Percentiles rank a stretch among this genome's conserved stretches.
These are phyloP conservation scores for Sialis lutaria DNA, from an alignment of 2,888 invertebrate species.

Conservation along the genomic window DNA sequence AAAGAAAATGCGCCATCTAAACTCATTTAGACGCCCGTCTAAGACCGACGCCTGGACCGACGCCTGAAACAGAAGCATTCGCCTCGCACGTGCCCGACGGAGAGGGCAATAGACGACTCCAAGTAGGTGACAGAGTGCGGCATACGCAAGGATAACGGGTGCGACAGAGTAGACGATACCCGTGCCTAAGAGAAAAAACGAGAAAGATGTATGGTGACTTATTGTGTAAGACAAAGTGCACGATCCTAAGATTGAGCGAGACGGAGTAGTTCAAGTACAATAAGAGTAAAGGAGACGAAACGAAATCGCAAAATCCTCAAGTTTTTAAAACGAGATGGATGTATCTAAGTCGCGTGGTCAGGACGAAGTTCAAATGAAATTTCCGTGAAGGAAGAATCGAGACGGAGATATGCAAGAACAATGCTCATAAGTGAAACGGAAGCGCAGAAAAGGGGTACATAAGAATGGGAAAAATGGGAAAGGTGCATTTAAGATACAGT, in stretches of 20 bases:
- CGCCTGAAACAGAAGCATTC: neutral
- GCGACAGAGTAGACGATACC: slow-evolving; percentile 15
- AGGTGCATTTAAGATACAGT: neutral
- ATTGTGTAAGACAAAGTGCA: neutral
- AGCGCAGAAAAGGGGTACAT: neutral
- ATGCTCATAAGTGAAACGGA: neutral
- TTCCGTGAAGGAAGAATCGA: neutral
- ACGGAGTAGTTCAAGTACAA: slow-evolving; percentile 2
- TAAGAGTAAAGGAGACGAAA: neutral
- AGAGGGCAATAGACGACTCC: neutral
- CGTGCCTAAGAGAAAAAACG: slow-evolving; percentile 4
- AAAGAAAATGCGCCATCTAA: neutral
- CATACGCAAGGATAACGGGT: slow-evolving; percentile 20
- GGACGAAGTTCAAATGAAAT: neutral
- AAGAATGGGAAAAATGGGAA: neutral
- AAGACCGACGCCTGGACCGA: neutral
- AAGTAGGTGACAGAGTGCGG: slow-evolving; percentile 5
- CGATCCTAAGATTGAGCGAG: neutral
- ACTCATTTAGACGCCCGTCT: neutral
- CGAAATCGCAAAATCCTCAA: slow-evolving; percentile 1
- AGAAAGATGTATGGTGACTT: neutral
- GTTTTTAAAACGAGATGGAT: neutral
- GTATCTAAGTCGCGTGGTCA: neutral
- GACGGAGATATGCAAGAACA: neutral
- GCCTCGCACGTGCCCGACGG: neutral